Evolutionary conservation across 1,140 invertebrate species (phyloP).

Genomic region (Nixonia krombeini): DNA sequence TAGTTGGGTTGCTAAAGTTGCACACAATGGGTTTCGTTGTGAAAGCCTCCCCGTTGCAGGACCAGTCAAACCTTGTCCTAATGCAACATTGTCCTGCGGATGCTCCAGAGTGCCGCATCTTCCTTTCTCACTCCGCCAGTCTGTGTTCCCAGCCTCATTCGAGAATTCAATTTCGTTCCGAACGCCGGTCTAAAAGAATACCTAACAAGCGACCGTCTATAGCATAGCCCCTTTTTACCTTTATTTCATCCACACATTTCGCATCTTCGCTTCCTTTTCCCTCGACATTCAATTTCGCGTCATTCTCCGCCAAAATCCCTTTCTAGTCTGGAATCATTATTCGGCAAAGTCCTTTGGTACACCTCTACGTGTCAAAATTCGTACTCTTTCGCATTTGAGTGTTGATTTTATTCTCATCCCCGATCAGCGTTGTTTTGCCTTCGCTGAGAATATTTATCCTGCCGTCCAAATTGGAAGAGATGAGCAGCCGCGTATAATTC

Average conservation of each 20-base stretch:
- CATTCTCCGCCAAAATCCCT: conserved; percentile 8
- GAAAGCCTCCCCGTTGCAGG: conserved; percentile 7
- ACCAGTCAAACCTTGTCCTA: conserved; percentile 26
- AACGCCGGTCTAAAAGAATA: conserved; percentile 36
- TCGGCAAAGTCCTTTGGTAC: background rate
- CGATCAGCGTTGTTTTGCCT: too few species aligned
- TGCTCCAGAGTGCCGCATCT: background rate
- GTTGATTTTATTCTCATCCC: too few species aligned
- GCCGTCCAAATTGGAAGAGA: too few species aligned
- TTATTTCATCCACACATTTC: conserved; percentile 19
- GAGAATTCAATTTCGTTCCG: conserved; percentile 32
- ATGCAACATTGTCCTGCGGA: conserved; percentile 29
- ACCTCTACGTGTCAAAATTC: too few species aligned
- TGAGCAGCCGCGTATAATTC: too few species aligned
- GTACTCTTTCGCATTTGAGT: too few species aligned
- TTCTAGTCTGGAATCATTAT: background rate
- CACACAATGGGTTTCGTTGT: conserved; percentile 12
- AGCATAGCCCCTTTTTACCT: conserved; percentile 21
- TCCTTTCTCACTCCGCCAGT: conserved; percentile 10
- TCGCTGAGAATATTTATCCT: too few species aligned
- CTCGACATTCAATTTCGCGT: conserved; percentile 1
- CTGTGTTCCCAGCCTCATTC: conserved; percentile 13
- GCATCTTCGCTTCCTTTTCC: conserved; percentile 11
- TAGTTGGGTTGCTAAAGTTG: conserved; percentile 7
- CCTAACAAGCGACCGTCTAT: conserved; percentile 27